Percentiles rank a stretch among this genome's conserved stretches.
These are phyloP conservation scores for Eumeta japonica DNA, from an alignment of 1,140 invertebrate genomes.

Conservation along the genomic window DNA sequence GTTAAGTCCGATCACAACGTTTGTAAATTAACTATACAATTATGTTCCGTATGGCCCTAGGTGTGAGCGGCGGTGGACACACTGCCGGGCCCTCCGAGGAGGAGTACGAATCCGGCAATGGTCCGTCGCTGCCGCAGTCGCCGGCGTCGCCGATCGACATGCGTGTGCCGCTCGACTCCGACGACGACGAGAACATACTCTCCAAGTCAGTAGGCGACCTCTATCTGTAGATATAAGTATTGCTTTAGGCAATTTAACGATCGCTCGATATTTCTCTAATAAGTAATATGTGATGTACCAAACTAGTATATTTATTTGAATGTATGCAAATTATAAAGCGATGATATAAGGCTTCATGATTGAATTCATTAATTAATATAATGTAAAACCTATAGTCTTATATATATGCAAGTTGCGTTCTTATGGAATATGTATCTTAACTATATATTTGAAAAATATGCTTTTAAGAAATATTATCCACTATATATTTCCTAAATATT, in stretches of 20 bases:
- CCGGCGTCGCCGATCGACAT: constrained; percentile 88
- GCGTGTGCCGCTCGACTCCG: constrained; percentile 80
- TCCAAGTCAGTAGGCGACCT: constrained; percentile 53
- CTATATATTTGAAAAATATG: no score
- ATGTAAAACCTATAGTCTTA: no score
- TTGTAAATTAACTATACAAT: no score
- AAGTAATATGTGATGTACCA: background rate
- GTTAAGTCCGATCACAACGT: no score
- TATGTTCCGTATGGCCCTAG: no score
- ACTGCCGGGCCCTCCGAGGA: constrained; percentile 67
- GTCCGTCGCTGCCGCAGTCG: constrained; percentile 89
- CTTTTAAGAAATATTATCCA: no score
- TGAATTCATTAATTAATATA: no score
- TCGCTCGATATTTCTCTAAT: background rate
- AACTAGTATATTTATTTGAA: background rate
- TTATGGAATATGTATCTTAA: no score
- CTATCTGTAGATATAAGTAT: no score
- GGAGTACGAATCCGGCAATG: constrained; percentile 93
- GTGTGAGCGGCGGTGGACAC: constrained; percentile 8
- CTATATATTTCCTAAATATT: no score
- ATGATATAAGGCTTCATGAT: no score
- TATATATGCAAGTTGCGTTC: no score
- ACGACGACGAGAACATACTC: constrained; percentile 75
- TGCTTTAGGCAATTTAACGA: background rate
- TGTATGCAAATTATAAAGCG: background rate